phyloP scores from a whole-genome alignment of 1,140 invertebrate species.

The Reticulitermes speratus region DNA sequence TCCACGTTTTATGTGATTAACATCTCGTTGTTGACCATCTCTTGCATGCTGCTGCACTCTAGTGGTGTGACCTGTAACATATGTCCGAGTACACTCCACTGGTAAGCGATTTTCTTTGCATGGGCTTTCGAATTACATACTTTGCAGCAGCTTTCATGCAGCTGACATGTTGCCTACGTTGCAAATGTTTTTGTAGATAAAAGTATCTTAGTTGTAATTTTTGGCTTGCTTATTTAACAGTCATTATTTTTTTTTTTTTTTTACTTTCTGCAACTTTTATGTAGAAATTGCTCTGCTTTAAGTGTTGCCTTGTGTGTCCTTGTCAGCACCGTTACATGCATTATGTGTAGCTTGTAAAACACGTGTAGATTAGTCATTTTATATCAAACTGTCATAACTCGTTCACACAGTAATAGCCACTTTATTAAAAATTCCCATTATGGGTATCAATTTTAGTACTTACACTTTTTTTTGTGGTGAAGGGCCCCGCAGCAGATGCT shows the following conservation, averaged over 20 bases:
- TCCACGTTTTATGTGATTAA: conserved; percentile 21
- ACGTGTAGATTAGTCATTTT: neutral
- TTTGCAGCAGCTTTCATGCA: neutral
- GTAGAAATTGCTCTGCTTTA: neutral
- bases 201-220: neutral
- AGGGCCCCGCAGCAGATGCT: too few relatives aligned
- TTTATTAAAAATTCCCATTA: too few relatives aligned
- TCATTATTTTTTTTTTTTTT: neutral
- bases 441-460: too few relatives aligned
- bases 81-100: conserved; percentile 61
- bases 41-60: conserved; percentile 40
- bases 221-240: neutral
- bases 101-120: conserved; percentile 48
- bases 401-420: neutral
- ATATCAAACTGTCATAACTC: neutral
- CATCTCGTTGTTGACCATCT: conserved; percentile 21
- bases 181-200: neutral
- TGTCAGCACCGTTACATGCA: neutral
- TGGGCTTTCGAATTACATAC: neutral
- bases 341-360: neutral
- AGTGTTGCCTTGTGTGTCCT: neutral
- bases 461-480: too few relatives aligned
- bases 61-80: conserved; percentile 48
- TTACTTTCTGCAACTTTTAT: neutral
- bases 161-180: neutral